A percentile compares a stretch with the other conserved stretches of the same genome.
phyloP scores from a whole-genome alignment of 2,797 vertebrate species.

The Holocentrus rufus region DNA sequence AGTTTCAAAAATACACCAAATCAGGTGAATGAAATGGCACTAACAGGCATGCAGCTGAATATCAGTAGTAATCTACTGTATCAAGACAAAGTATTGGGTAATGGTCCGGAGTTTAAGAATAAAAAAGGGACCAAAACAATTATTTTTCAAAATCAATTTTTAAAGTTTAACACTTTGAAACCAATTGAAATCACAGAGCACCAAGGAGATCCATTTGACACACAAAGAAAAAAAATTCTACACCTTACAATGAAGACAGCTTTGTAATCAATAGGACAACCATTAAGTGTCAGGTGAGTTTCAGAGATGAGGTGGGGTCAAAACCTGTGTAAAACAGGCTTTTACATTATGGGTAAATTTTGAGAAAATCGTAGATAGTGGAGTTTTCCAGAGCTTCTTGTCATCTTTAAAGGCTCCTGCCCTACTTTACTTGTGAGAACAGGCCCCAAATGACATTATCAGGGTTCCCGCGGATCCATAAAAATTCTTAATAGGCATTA shows the following conservation, averaged over 20 bases:
- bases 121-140: conserved; percentile 1
- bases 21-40: conserved; percentile 4
- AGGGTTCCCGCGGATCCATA: no score
- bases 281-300: conserved; percentile 6
- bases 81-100: not conserved
- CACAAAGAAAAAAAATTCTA: conserved; percentile 23
- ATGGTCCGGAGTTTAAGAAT: not conserved
- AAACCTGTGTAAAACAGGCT: not conserved
- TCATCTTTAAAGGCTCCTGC: conserved; percentile 7
- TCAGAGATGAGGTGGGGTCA: conserved; percentile 17
- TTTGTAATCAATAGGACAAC: conserved; percentile 21
- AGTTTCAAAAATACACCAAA: not conserved
- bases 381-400: conserved; percentile 14
- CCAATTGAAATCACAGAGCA: conserved; percentile 11
- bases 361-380: conserved; percentile 3
- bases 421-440: conserved; percentile 15
- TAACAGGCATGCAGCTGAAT: conserved; percentile 16
- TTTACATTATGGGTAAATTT: conserved; percentile 6
- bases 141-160: not conserved
- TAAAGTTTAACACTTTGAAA: conserved; percentile 9
- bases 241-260: conserved; percentile 20
- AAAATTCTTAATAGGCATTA: no score
- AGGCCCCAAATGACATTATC: conserved; percentile 9
- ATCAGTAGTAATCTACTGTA: not conserved
- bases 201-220: conserved; percentile 14